Percentiles rank a stretch among this genome's conserved stretches.
Evolutionary conservation across 2,888 invertebrate species (phyloP).

Genomic region (Ennomos fuscantarius): DNA sequence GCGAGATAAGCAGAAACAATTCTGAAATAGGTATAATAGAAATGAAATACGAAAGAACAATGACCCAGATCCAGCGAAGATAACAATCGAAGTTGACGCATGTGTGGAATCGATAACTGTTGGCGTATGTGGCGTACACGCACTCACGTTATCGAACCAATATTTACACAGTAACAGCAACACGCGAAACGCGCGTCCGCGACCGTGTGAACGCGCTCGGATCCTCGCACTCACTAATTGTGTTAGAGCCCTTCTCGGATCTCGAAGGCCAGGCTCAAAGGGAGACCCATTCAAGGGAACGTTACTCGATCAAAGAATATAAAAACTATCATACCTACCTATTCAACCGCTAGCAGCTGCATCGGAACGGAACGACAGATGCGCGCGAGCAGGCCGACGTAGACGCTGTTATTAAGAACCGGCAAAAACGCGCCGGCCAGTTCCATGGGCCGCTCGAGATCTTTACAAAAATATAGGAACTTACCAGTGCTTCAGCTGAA

Average conservation of each 20-base stretch:
- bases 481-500: conserved; percentile 61
- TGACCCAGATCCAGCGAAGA: conserved; percentile 82
- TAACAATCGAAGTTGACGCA: conserved; percentile 82
- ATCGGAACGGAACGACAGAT: conserved; percentile 77
- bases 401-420: conserved; percentile 66
- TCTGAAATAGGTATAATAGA: conserved; percentile 54
- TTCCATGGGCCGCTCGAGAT: conserved; percentile 51
- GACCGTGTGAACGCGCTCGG: conserved; percentile 68
- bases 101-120: conserved; percentile 83
- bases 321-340: conserved; percentile 72
- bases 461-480: conserved; percentile 57
- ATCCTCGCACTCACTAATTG: conserved; percentile 53
- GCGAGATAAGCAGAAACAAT: conserved; percentile 37
- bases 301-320: conserved; percentile 54
- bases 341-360: conserved; percentile 77
- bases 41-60: conserved; percentile 79
- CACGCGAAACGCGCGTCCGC: conserved; percentile 61
- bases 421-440: conserved; percentile 61
- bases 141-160: conserved; percentile 77
- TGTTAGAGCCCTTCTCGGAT: conserved; percentile 58
- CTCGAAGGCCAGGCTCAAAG: conserved; percentile 51
- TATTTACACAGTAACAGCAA: conserved; percentile 77
- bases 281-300: conserved; percentile 61
- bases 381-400: conserved; percentile 62
- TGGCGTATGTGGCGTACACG: conserved; percentile 58